Evolutionary conservation across 2,113 vertebrate genomes (phyloP), one percentile per base, ranked within the genome.

Genomic region (Anseranas semipalmata): DNA sequence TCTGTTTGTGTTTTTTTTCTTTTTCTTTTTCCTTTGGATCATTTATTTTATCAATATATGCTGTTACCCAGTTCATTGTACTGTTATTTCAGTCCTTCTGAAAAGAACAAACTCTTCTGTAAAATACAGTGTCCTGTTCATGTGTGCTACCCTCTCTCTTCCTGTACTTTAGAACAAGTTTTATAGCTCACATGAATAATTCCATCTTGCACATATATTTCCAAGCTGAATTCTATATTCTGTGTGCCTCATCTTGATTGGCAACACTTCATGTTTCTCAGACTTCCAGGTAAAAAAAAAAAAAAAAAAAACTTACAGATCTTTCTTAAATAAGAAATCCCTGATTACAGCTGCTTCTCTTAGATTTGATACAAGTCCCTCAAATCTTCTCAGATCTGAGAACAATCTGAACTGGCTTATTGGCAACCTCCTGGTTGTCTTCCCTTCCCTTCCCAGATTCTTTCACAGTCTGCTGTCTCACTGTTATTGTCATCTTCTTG

Each of bases 191-290:
- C 7, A n/a, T 9, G 17, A 52, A 3, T 60, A 71, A 86, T 56
- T 16, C 7, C 8, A 41, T 39, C 74, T 56, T 62, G 2, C 4
- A 66, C 21, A 19, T 30, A 6, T 32, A 88, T 80, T 90, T 86
- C 17, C 53, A 86, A 33, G 2, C 14, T 39, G 17, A 90, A 48
- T 39, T 79, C 15, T 76, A 0, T 32, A 16, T 33, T 93, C 92
- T 55, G 1, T 24, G 3, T 35, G 27, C 7, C 15, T 88, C 1
- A 1, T 19, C 25, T 9, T 3, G 2, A 15, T 22, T 15, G 5
- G 1, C 12, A 46, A 43, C 3, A 17, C 5, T 66, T 73, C 28
- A 3, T 60, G 25, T 58, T 84, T 82, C 32, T 83, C 74, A 67
- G 32, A 68, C 33, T 55, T 85, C 15, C 0, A 2, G 15, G 14